phyloP scores from a whole-genome alignment of 1,140 invertebrate genomes.

The Coptotermes formosanus region DNA sequence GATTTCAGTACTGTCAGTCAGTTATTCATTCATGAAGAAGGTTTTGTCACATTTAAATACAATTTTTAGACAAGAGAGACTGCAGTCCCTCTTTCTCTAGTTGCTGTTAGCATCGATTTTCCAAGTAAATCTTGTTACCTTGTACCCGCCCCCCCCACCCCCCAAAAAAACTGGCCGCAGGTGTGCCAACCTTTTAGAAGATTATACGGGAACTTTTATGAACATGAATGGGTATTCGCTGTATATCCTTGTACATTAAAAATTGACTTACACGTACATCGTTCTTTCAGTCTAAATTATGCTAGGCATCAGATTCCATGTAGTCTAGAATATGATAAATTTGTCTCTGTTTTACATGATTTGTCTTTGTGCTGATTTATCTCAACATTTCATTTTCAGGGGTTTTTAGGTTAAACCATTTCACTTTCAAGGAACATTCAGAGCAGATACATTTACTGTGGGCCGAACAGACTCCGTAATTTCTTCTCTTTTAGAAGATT shows the following conservation, averaged over 20 bases:
- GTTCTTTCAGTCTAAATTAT: background rate
- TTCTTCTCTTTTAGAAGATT: no score
- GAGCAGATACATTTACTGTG: no score
- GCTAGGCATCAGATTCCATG: background rate
- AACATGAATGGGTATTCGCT: background rate
- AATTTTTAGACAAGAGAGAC: background rate
- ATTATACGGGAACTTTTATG: background rate
- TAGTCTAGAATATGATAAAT: background rate
- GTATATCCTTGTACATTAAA: background rate
- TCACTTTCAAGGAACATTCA: no score
- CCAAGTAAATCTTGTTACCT: background rate
- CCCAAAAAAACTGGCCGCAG: background rate
- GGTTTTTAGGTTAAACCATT: no score
- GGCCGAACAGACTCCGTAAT: no score
- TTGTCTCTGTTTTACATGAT: background rate
- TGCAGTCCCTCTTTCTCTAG: background rate
- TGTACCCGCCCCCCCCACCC: background rate
- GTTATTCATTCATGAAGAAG: no score
- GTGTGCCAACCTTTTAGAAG: background rate
- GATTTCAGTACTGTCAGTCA: no score
- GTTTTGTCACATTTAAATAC: no score
- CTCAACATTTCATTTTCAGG: no score
- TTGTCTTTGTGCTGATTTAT: no score
- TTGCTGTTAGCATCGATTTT: background rate
- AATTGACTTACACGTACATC: background rate